phyloP scores from a whole-genome alignment of 37 sponge, comb jelly and placozoan genomes.

The Eunapius fragilis region DNA sequence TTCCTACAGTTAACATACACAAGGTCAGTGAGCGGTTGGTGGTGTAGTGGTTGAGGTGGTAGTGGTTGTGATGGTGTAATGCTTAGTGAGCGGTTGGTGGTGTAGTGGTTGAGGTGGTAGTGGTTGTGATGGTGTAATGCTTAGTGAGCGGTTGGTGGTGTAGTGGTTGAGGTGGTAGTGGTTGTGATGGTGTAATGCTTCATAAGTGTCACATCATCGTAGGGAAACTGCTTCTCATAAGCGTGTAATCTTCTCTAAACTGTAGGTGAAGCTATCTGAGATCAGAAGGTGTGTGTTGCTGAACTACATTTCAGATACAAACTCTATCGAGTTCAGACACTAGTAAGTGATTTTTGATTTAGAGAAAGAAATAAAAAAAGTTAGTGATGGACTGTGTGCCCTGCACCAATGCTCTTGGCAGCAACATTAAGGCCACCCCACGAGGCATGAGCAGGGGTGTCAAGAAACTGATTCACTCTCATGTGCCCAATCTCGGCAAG shows the following conservation, averaged over 20 bases:
- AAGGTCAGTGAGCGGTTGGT: constrained; percentile 41
- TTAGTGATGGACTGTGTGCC: too few relatives aligned
- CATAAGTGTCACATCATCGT: too few relatives aligned
- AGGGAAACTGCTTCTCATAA: neutral
- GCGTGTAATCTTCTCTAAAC: neutral
- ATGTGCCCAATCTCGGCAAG: constrained; percentile 70
- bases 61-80: too few relatives aligned
- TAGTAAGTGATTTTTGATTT: constrained; percentile 76
- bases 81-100: too few relatives aligned
- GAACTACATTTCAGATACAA: constrained; percentile 44
- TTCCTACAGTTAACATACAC: constrained; percentile 77
- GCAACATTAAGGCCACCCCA: constrained; percentile 60
- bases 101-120: too few relatives aligned
- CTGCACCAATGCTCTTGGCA: too few relatives aligned
- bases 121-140: too few relatives aligned
- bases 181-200: too few relatives aligned
- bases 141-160: too few relatives aligned
- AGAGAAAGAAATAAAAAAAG: too few relatives aligned
- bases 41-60: too few relatives aligned
- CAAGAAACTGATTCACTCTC: constrained; percentile 49
- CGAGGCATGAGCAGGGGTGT: constrained; percentile 70
- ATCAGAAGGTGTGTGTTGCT: constrained; percentile 80
- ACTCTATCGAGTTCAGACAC: constrained; percentile 69
- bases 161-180: too few relatives aligned
- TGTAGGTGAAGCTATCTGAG: constrained; percentile 69